These are phyloP conservation scores for Tangara arthus DNA, from an alignment of 2,797 vertebrate species.

Conservation along the genomic window DNA sequence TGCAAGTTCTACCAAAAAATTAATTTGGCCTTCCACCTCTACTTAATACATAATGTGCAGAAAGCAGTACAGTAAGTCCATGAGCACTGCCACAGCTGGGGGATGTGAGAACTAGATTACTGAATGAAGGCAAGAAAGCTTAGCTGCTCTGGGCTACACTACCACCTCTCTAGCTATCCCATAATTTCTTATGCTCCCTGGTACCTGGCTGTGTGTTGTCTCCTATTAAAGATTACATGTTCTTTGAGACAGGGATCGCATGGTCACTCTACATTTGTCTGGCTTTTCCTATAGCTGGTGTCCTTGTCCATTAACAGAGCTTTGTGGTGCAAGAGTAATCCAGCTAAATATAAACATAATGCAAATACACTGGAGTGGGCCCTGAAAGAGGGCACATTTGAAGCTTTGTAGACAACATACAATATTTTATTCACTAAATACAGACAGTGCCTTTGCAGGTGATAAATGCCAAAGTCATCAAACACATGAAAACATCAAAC, in stretches of 20 bases:
- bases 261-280: background rate
- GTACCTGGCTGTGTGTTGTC: background rate
- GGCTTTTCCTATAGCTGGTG: accelerated
- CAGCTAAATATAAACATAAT: background rate
- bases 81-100: background rate
- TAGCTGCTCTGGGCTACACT: background rate
- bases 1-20: background rate
- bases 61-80: background rate
- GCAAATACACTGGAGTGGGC: background rate
- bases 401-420: background rate
- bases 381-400: background rate
- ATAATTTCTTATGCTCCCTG: background rate
- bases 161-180: background rate
- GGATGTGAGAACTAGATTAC: background rate
- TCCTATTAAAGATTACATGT: background rate
- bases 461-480: background rate
- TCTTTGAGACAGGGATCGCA: background rate
- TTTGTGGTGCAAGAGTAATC: background rate
- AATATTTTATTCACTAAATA: background rate
- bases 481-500: background rate
- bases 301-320: background rate
- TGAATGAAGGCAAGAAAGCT: background rate
- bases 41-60: background rate
- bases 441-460: background rate
- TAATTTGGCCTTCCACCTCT: background rate